A percentile compares a stretch with the other conserved stretches of the same genome.
Conservation (phyloP, 2,113 vertebrate genomes). For the Neodontobutis hainanensis region DNA sequence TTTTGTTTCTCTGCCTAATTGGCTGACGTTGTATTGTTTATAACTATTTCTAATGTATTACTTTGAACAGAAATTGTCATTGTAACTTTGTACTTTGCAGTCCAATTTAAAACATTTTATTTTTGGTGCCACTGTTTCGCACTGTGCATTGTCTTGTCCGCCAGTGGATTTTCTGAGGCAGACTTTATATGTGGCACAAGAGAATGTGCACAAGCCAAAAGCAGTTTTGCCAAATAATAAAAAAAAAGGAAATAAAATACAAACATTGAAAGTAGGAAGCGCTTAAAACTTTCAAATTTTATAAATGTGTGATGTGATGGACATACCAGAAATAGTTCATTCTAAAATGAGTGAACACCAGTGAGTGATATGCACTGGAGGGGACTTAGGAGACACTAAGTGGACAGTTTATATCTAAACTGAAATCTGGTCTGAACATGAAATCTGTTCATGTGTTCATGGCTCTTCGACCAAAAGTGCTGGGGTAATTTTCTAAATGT, state of each 20-base stretch:
- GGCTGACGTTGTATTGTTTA: conserved; percentile 53
- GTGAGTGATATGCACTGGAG: conserved; percentile 39
- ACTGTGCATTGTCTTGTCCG: conserved; percentile 22
- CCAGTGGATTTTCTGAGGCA: conserved; percentile 15
- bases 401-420: conserved; percentile 36
- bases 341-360: conserved; percentile 2
- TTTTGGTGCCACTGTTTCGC: conserved; percentile 41
- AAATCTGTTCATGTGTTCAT: conserved; percentile 60
- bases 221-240: conserved; percentile 16
- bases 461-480: conserved; percentile 54
- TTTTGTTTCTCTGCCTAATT: conserved; percentile 56
- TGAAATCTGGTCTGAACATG: conserved; percentile 57
- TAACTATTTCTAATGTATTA: conserved; percentile 62
- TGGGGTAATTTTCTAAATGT: conserved; percentile 69
- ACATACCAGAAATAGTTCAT: too few species aligned
- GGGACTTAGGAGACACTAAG: conserved; percentile 13
- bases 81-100: conserved; percentile 51
- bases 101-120: conserved; percentile 62
- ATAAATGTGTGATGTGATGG: background rate
- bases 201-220: conserved; percentile 7
- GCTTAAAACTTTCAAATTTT: background rate
- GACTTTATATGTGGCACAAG: conserved; percentile 22
- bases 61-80: conserved; percentile 37
- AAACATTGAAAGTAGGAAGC: conserved; percentile 1
- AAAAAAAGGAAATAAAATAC: background rate